Conservation (phyloP, 2,888 invertebrate genomes). For the Drosophila kuntzei region DNA sequence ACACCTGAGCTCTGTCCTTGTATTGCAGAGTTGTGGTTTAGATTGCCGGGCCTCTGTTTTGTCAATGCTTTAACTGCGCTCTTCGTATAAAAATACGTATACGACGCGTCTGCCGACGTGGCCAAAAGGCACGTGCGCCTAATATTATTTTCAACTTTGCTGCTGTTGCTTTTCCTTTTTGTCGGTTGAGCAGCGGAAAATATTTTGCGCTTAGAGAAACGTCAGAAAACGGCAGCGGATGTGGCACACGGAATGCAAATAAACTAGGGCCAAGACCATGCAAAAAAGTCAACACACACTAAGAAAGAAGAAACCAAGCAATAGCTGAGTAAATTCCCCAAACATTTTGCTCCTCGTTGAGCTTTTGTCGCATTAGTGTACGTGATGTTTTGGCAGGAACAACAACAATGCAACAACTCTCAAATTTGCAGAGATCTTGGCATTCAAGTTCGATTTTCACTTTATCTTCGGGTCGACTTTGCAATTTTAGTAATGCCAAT, state of each 20-base stretch:
- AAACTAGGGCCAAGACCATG: slow-evolving; percentile 48
- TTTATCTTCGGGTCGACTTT: neutral
- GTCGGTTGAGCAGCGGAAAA: slow-evolving; percentile 62
- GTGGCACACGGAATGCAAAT: slow-evolving; percentile 75
- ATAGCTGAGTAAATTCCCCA: slow-evolving; percentile 72
- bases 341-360: slow-evolving; percentile 76
- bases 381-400: slow-evolving; percentile 66
- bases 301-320: slow-evolving; percentile 14
- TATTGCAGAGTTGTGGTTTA: slow-evolving; percentile 60
- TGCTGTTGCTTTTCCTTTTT: slow-evolving; percentile 17
- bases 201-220: slow-evolving; percentile 74
- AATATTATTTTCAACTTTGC: slow-evolving; percentile 68
- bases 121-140: slow-evolving; percentile 64
- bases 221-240: slow-evolving; percentile 69
- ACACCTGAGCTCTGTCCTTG: slow-evolving; percentile 39
- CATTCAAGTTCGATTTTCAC: neutral
- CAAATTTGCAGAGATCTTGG: slow-evolving; percentile 9
- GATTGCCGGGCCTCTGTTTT: slow-evolving; percentile 44
- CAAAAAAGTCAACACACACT: slow-evolving; percentile 26
- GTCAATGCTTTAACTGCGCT: slow-evolving; percentile 53
- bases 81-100: slow-evolving; percentile 44
- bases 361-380: slow-evolving; percentile 81
- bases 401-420: slow-evolving; percentile 15
- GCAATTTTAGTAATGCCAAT: neutral
- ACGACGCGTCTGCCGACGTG: slow-evolving; percentile 50